Conservation (phyloP, 1,140 invertebrate genomes). For the Calliphora vicina region DNA sequence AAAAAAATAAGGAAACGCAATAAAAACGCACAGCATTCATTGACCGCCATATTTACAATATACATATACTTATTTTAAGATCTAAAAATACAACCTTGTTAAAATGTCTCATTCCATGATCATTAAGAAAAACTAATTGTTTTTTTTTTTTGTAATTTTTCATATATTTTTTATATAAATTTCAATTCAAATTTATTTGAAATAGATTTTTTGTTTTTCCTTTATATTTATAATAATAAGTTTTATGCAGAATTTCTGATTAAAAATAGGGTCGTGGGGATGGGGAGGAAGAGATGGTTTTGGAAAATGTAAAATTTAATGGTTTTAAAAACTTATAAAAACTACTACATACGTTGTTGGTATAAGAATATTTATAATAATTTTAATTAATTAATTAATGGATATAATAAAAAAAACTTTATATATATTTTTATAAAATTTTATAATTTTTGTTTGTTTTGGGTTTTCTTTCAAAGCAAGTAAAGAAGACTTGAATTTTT, state of each 20-base stretch:
- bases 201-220: neutral
- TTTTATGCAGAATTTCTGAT: neutral
- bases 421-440: neutral
- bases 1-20: neutral
- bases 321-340: neutral
- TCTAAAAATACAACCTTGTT: neutral
- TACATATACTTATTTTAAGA: neutral
- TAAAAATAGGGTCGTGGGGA: neutral
- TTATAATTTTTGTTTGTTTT: neutral
- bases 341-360: neutral
- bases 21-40: neutral
- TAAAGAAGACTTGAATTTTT: no score
- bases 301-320: neutral
- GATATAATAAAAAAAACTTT: neutral
- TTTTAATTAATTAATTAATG: no score
- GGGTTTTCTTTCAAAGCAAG: neutral
- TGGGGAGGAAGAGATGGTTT: neutral
- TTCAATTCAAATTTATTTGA: neutral
- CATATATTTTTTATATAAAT: neutral
- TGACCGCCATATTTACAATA: neutral
- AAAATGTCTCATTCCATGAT: constrained; percentile 14
- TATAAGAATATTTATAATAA: neutral
- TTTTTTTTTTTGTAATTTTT: neutral
- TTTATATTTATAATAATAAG: neutral
- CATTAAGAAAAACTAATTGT: constrained; percentile 1